These are phyloP conservation scores for Coenonympha glycerion DNA, from an alignment of 2,888 invertebrate genomes.

Conservation along the genomic window DNA sequence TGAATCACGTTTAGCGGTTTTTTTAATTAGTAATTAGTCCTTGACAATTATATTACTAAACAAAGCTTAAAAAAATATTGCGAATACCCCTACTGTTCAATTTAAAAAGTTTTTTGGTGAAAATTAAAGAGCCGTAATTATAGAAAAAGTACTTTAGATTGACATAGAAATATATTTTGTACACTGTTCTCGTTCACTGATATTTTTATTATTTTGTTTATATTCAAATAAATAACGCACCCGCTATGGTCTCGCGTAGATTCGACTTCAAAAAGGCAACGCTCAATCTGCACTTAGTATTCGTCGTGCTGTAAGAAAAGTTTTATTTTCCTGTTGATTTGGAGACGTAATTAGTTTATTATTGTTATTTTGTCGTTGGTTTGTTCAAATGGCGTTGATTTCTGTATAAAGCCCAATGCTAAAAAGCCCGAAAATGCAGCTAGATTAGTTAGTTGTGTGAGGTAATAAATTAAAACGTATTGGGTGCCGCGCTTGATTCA, in stretches of 20 bases:
- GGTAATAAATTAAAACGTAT: constrained; percentile 31
- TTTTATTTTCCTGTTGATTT: constrained; percentile 71
- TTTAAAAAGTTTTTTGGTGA: no score
- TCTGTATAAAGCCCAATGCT: constrained; percentile 59
- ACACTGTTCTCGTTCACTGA: constrained; percentile 13
- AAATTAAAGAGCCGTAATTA: no score
- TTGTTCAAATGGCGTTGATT: constrained; percentile 54
- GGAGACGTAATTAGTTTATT: constrained; percentile 73
- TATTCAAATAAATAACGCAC: constrained; percentile 37
- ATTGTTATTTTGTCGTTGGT: constrained; percentile 67
- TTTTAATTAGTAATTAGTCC: no score
- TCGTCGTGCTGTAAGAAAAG: constrained; percentile 72
- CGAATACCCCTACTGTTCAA: no score
- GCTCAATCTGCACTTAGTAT: constrained; percentile 75
- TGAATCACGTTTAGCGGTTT: no score
- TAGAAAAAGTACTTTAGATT: no score
- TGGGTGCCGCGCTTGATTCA: constrained; percentile 43
- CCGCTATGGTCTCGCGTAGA: constrained; percentile 40
- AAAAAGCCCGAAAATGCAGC: constrained; percentile 40
- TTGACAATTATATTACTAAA: no score
- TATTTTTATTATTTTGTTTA: constrained; percentile 8
- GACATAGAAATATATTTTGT: constrained; percentile 21
- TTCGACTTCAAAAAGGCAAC: constrained; percentile 46
- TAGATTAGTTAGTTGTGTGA: constrained; percentile 30
- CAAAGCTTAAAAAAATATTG: no score